Percentiles rank a stretch among this genome's conserved stretches.
Conservation (phyloP, 2,113 vertebrate genomes). For the Apaloderma vittatum region DNA sequence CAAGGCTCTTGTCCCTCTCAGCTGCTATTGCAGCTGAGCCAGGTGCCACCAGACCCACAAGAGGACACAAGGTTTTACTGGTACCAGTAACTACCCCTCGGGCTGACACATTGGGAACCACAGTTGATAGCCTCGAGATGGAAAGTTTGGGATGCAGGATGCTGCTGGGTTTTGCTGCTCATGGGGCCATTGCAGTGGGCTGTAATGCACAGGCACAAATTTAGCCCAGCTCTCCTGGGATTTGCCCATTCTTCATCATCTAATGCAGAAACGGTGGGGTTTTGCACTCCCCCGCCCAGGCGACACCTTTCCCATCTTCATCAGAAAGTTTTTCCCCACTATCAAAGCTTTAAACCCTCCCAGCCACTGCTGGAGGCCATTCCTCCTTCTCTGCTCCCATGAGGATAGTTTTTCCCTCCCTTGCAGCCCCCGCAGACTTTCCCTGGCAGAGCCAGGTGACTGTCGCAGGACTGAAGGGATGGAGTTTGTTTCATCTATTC, state of each 20-base stretch:
- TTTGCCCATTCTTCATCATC: background rate
- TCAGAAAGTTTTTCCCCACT: background rate
- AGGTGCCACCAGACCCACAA: fast-evolving
- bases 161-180: background rate
- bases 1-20: background rate
- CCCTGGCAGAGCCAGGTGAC: fast-evolving
- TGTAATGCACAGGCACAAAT: background rate
- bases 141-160: background rate
- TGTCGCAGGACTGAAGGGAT: background rate
- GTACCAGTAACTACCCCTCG: background rate
- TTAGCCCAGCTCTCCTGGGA: background rate
- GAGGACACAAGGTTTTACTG: background rate
- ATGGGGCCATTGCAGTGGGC: background rate
- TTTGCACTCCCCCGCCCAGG: background rate
- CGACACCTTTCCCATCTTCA: background rate
- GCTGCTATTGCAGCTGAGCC: background rate
- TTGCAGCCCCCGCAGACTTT: background rate
- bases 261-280: background rate
- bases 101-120: fast-evolving
- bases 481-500: background rate
- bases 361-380: background rate
- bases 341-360: background rate
- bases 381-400: background rate
- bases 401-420: background rate
- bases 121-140: background rate